A percentile compares a stretch with the other conserved stretches of the same genome.
Evolutionary conservation across 2,888 invertebrate genomes (phyloP).

Genomic region (Pocota personata): DNA sequence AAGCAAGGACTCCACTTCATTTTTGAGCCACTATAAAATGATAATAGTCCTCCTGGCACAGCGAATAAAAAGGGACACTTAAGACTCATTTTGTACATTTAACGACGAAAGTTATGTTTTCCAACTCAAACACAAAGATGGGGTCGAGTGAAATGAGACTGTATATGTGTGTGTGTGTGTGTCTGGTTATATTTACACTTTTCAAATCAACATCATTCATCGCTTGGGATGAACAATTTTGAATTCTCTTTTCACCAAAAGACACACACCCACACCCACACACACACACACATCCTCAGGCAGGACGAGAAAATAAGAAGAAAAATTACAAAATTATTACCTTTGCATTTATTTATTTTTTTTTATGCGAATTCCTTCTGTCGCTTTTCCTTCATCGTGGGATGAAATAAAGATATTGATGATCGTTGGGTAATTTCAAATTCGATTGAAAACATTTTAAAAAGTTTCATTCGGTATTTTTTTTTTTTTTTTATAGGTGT

Average conservation of each 20-base stretch:
- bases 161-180: background rate
- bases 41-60: conserved; percentile 66
- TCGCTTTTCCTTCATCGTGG: background rate
- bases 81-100: conserved; percentile 69
- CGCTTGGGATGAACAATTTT: conserved; percentile 23
- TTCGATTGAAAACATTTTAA: conserved; percentile 48
- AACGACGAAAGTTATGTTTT: conserved; percentile 68
- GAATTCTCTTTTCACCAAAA: conserved; percentile 21
- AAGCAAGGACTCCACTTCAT: conserved; percentile 58
- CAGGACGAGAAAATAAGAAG: background rate
- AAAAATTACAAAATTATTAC: conserved; percentile 56
- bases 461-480: conserved; percentile 21
- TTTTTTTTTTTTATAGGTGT: conserved; percentile 2
- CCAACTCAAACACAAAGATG: conserved; percentile 40
- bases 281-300: background rate
- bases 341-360: conserved; percentile 29
- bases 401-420: conserved; percentile 30
- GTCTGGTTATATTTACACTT: conserved; percentile 53
- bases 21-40: conserved; percentile 66
- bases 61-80: conserved; percentile 65
- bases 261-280: background rate
- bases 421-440: conserved; percentile 30
- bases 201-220: conserved; percentile 63
- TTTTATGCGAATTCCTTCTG: conserved; percentile 33
- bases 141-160: conserved; percentile 29